Conservation (phyloP, 2,888 invertebrate species). For the Callosobruchus maculatus region DNA sequence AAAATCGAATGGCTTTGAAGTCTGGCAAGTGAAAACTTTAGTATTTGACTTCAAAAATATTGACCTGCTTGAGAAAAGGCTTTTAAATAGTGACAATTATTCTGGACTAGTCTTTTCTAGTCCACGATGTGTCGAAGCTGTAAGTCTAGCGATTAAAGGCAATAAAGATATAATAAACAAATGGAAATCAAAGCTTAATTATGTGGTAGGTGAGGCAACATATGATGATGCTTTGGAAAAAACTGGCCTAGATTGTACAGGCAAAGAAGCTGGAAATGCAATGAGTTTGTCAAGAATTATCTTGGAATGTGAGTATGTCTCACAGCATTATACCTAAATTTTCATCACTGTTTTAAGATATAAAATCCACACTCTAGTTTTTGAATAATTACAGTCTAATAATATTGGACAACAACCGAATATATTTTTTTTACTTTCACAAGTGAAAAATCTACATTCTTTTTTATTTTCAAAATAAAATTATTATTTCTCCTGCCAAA, state of each 20-base stretch:
- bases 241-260: conserved; percentile 50
- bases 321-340: too few relatives aligned
- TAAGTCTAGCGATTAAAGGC: conserved; percentile 43
- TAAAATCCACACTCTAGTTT: too few relatives aligned
- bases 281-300: conserved; percentile 52
- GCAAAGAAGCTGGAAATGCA: conserved; percentile 56
- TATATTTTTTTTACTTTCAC: too few relatives aligned
- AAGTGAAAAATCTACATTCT: too few relatives aligned
- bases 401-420: too few relatives aligned
- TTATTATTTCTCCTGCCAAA: too few relatives aligned
- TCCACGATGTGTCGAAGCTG: conserved; percentile 55
- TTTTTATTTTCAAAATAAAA: too few relatives aligned
- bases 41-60: conserved; percentile 54
- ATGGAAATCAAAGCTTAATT: conserved; percentile 34
- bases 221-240: conserved; percentile 48
- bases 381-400: neutral
- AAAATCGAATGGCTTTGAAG: conserved; percentile 48
- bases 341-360: too few relatives aligned
- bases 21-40: conserved; percentile 52
- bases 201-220: conserved; percentile 55
- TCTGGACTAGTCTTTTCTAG: conserved; percentile 56
- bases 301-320: conserved; percentile 43
- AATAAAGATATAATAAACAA: conserved; percentile 18
- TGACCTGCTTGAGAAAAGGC: conserved; percentile 44
- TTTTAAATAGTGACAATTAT: conserved; percentile 49